These are phyloP conservation scores for Craterocephalus amniculus DNA, from an alignment of 2,797 vertebrate species.

Conservation along the genomic window DNA sequence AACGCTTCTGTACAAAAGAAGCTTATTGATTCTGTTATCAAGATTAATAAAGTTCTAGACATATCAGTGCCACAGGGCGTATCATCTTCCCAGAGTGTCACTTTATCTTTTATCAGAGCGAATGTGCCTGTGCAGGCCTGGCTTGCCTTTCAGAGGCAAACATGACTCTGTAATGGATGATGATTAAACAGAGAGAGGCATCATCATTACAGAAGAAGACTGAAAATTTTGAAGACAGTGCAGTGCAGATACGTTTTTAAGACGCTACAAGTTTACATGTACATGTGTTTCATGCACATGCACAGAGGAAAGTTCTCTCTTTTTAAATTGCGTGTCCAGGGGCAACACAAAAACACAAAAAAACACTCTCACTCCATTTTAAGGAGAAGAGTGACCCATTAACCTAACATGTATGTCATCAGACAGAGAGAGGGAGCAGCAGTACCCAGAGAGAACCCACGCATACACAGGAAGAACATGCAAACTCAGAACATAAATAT, in stretches of 20 bases:
- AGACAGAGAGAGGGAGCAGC: too few relatives aligned
- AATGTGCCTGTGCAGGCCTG: constrained; percentile 7
- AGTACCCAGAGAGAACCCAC: too few relatives aligned
- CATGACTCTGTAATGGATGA: constrained; percentile 13
- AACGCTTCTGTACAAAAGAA: constrained; percentile 30
- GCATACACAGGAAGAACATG: too few relatives aligned
- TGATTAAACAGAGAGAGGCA: constrained; percentile 17
- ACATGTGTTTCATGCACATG: not conserved
- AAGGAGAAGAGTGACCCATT: too few relatives aligned
- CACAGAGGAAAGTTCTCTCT: too few relatives aligned
- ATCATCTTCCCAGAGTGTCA: constrained; percentile 26
- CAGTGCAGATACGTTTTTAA: not conserved
- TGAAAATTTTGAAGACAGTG: not conserved
- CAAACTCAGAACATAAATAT: too few relatives aligned
- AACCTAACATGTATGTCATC: too few relatives aligned
- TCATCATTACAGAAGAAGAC: constrained; percentile 4
- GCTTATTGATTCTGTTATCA: constrained; percentile 71
- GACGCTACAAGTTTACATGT: not conserved
- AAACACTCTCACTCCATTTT: too few relatives aligned
- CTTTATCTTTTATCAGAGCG: constrained; percentile 44
- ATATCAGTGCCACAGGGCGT: constrained; percentile 13
- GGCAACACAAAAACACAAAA: too few relatives aligned
- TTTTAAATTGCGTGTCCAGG: too few relatives aligned
- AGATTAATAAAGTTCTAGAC: constrained; percentile 67
- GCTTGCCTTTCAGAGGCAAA: constrained; percentile 10